Evolutionary conservation across 92 coral and sea anemone genomes (phyloP).

Genomic region (Umimayanthus kanabou): DNA sequence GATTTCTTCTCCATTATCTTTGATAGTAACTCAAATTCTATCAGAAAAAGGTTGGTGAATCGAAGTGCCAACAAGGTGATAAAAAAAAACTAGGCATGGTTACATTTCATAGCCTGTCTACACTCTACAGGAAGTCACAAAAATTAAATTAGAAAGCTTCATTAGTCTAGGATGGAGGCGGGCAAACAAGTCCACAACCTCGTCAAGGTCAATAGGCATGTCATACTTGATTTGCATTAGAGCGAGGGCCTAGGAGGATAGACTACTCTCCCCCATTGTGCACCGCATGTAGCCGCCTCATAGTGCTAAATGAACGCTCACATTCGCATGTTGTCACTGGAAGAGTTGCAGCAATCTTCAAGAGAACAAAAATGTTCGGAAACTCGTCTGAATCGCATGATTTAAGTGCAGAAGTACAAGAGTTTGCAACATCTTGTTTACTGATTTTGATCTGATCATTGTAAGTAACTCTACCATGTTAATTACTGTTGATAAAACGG

Average conservation of each 20-base stretch:
- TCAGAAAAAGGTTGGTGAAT: background rate
- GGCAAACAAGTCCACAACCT: constrained; percentile 43
- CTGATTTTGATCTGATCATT: too few relatives aligned
- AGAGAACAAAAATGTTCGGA: constrained; percentile 38
- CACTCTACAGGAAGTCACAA: too few relatives aligned
- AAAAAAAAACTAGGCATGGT: too few relatives aligned
- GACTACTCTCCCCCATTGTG: constrained; percentile 58
- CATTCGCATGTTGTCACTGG: constrained; percentile 61
- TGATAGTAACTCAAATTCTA: constrained; percentile 3
- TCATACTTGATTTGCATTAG: constrained; percentile 55
- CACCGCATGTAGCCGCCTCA: constrained; percentile 56
- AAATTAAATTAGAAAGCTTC: constrained; percentile 47
- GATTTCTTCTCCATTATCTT: background rate
- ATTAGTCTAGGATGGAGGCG: constrained; percentile 54
- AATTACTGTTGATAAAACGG: too few relatives aligned
- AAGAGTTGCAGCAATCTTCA: constrained; percentile 51
- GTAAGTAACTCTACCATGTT: too few relatives aligned
- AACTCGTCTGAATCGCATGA: constrained; percentile 38
- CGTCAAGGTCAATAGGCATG: constrained; percentile 49
- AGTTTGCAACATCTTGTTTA: constrained; percentile 24
- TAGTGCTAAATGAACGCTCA: constrained; percentile 46
- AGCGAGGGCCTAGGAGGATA: constrained; percentile 56
- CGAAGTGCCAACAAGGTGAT: background rate
- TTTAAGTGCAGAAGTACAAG: constrained; percentile 35
- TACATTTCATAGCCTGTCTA: too few relatives aligned